phyloP scores from a whole-genome alignment of 2,797 vertebrate species.

The Gallinago stenura region DNA sequence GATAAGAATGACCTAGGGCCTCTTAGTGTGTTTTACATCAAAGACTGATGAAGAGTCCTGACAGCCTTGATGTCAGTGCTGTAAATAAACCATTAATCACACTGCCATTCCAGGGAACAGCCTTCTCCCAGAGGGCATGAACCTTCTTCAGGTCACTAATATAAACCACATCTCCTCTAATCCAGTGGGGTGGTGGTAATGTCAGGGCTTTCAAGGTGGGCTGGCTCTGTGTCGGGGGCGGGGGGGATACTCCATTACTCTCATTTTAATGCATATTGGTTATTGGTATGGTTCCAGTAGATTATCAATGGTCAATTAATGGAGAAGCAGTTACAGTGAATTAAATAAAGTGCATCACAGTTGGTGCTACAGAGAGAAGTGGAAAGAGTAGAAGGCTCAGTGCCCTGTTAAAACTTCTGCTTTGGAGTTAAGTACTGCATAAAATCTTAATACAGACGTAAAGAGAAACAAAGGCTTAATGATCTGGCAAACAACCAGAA shows the following conservation, averaged over 20 bases:
- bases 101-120: slow-evolving; percentile 77
- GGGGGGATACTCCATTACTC: slow-evolving; percentile 64
- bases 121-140: slow-evolving; percentile 83
- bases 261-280: slow-evolving; percentile 59
- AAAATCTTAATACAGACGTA: not conserved
- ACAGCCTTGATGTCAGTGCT: slow-evolving; percentile 82
- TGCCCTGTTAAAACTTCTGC: not conserved
- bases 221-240: slow-evolving; percentile 26
- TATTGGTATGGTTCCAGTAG: slow-evolving; percentile 45
- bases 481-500: not conserved
- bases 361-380: not conserved
- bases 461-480: not conserved
- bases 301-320: slow-evolving; percentile 67
- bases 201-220: slow-evolving; percentile 65
- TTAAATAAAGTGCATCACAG: slow-evolving; percentile 1
- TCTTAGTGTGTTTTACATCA: slow-evolving; percentile 87
- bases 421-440: not conserved
- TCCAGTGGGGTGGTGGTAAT: slow-evolving; percentile 19
- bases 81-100: slow-evolving; percentile 90
- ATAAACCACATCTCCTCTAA: slow-evolving; percentile 84
- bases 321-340: slow-evolving; percentile 7
- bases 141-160: slow-evolving; percentile 85
- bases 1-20: slow-evolving; percentile 80
- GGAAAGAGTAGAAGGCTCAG: not conserved
- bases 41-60: slow-evolving; percentile 82